Base-by-base conservation (phyloP, 1,140 invertebrate genomes). In the Reticulitermes speratus region DNA sequence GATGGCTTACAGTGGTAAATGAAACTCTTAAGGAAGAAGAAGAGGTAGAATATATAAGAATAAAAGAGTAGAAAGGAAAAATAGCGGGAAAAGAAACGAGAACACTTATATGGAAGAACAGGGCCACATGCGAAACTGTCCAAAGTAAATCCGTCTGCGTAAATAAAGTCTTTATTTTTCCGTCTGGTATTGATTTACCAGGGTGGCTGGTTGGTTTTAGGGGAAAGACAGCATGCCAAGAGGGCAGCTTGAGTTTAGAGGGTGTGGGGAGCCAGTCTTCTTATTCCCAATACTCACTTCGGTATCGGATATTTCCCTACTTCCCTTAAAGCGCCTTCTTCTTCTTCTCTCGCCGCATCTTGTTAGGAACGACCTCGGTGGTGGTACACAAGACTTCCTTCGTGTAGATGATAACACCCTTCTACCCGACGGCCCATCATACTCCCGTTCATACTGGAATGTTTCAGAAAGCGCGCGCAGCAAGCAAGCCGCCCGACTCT, bases 91-190 rank as follows among this genome's bases (percentile, higher is more conserved):
- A 75, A 75, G n/a, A 75, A 16, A 75, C 25, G 65, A 75, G 7
- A 75, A 30, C 9, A 9, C 11, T 8, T 75, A 75, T 75, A 11
- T 65, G 19, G 59, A 23, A 65, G 59, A 30, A 75, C 16, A 55
- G 65, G 3, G n/a, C 65, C 65, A 65, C 59, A 75, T 75, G 65
- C 65, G 65, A 75, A 30, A 30, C 65, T 75, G 65, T 75, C 65
- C 65, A 75, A 75, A 75, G 8, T 75, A 75, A 75, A 75, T 75
- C 65, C 65, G 65, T 75, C 25, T 30, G 16, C 65, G 65, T 75
- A 75, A 75, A 75, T 75, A 75, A 75, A 75, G 65, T 75, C 65
- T 75, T 75, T 75, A 75, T 75, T 75, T 75, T 75, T 75, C 25
- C 65, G 65, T 75, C 65, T 75, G 65, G n/a, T 75, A 75, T 75